Base-by-base conservation (phyloP, 2,797 vertebrate species). In the Moxostoma hubbsi region DNA sequence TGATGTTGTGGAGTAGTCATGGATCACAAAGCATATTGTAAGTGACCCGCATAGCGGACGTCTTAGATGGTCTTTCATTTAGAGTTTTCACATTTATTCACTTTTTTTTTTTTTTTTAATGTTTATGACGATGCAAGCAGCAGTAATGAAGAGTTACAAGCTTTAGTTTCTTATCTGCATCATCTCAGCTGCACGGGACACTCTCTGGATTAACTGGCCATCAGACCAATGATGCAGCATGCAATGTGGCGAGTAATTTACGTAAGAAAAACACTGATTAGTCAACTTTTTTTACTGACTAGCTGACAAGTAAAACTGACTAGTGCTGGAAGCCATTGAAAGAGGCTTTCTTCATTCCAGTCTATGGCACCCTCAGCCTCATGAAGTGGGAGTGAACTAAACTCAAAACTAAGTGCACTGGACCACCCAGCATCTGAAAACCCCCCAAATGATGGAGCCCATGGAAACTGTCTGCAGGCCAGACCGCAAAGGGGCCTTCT, bases 371-470 rank as follows among this genome's bases (percentile, higher is more conserved):
- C 55, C 45, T 43, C 9, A 53, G 46, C 13, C 55, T 61, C 47
- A 9, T 18, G 24, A 61, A 77, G 55, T 61, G 47, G 47, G 36
- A 66, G 54, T 18, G 9, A 77, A 61, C 13, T 13, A 36, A n/a
- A 45, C 47, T 77, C 47, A 59, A 45, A 18, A 61, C 43, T 45
- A 13, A 77, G 65, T 45, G 18, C 68, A 7, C 7, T 59, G 18
- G 75, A 59, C 75, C 75, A 77, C 75, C 75, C 63, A 58, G 63
- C 36, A 13, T 59, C 51, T 13, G 11, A 47, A 11, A 65, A 15
- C 51, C 53, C 53, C 9, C 24, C 24, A 24, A 66, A 16, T 15
- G 18, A 15, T 59, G 64, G 11, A 68, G 45, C n/a, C 36, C 16
- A 51, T 58, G 53, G 15, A 58, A 57, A 67, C 13, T 67, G 63